Conservation (phyloP, 2,888 invertebrate species). For the Diaperis boleti region DNA sequence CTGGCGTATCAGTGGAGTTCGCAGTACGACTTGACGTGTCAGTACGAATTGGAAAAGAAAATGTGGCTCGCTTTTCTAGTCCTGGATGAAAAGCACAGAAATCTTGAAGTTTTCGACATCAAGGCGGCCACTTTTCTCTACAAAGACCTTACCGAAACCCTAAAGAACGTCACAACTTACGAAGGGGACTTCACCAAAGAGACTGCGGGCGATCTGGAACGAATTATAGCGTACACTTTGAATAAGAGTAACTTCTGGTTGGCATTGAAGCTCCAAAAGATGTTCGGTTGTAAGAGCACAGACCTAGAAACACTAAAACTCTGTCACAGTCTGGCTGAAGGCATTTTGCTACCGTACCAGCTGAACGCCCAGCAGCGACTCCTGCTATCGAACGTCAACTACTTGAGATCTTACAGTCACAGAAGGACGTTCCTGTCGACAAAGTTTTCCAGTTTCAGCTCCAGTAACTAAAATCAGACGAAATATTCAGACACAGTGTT, state of each 20-base stretch:
- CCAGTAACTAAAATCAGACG: conserved; percentile 52
- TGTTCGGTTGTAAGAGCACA: conserved; percentile 67
- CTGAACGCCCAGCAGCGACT: conserved; percentile 75
- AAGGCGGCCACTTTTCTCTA: conserved; percentile 43
- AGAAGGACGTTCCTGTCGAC: conserved; percentile 60
- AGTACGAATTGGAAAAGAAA: conserved; percentile 58
- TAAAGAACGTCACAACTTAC: conserved; percentile 44
- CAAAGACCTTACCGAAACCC: conserved; percentile 47
- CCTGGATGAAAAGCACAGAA: conserved; percentile 50
- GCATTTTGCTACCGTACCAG: conserved; percentile 72
- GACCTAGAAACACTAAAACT: conserved; percentile 74
- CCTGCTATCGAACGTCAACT: conserved; percentile 66
- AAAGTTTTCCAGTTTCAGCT: conserved; percentile 56
- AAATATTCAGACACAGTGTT: too few species aligned
- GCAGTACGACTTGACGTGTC: conserved; percentile 52
- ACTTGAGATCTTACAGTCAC: conserved; percentile 63
- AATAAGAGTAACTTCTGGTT: conserved; percentile 71
- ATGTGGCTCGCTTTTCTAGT: conserved; percentile 59
- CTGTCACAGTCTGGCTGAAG: conserved; percentile 75
- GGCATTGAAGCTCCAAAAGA: conserved; percentile 71
- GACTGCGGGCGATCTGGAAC: conserved; percentile 66
- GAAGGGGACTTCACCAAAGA: conserved; percentile 56
- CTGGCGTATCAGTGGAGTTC: conserved; percentile 61
- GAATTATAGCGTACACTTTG: conserved; percentile 69
- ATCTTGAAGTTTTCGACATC: conserved; percentile 39